Base-by-base conservation (phyloP, 2,888 invertebrate species). In the Ophioninae sp. region DNA sequence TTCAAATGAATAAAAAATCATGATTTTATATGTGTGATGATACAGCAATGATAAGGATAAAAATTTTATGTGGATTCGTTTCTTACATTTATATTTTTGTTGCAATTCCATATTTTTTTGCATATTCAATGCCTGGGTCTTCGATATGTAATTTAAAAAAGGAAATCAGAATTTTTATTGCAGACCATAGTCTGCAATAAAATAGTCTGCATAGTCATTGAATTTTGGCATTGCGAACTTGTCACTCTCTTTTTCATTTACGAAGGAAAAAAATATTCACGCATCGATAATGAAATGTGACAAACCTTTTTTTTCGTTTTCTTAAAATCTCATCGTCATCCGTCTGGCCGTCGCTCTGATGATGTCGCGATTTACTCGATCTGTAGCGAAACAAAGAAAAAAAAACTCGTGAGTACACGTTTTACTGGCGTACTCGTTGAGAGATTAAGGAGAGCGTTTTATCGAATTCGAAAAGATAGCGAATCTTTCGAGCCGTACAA, bases 231-330 rank as follows among this genome's bases (percentile, higher is more conserved):
- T 44, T 8, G 13, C 13, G 6, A 64, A 23, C 30, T 30, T 64
- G 62, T n/a, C 30, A 37, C 13, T 39, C 41, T n/a, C 37, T 37
- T 65, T 17, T 30, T 37, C 7, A 20, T 67, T 44, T 39, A n/a
- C 6, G 23, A 23, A 61, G 23, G 30, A 23, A 10, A 62, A 68
- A 44, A 41, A 44, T 10, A 13, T 44, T 68, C n/a, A 21, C 64
- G 30, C 30, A 30, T 5, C 7, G 8, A 59, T 62, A 44, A 50
- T 20, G 13, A 59, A 30, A 23, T 30, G 59, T 68, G 17, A 79
- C 85, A 17, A 75, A 91, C 90, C 91, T 89, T 84, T 91, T 92
- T 74, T 91, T 92, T 37, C 92, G 89, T 87, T 91, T 92, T 72
- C 85, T 90, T n/a, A 84, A 75, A 13, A 88, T 77, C 73, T 93